phyloP scores from a whole-genome alignment of 2,888 invertebrate species.

The Caenorhabditis parvicauda region DNA sequence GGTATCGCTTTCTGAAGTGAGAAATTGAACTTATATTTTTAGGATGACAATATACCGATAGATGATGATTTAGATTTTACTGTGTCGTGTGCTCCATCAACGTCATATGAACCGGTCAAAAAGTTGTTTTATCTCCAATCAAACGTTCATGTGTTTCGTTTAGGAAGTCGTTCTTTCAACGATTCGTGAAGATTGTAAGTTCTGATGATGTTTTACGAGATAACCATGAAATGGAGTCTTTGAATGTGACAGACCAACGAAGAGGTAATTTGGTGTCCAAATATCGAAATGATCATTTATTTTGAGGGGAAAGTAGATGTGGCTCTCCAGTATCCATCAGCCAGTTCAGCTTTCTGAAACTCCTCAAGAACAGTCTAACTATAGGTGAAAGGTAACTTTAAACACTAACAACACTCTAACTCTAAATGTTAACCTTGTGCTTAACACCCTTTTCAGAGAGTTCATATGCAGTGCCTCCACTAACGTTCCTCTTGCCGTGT shows the following conservation, averaged over 20 bases:
- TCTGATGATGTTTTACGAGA: conserved; percentile 30
- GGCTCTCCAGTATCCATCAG: conserved; percentile 5
- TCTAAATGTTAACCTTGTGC: conserved; percentile 1
- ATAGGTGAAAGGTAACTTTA: conserved; percentile 27
- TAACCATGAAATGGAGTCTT: conserved; percentile 6
- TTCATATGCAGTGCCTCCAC: conserved; percentile 24
- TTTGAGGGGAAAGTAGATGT: not conserved
- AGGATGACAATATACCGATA: no score
- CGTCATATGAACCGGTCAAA: not conserved
- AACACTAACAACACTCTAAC: not conserved
- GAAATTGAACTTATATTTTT: no score
- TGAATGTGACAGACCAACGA: not conserved
- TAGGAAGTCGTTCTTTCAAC: conserved; percentile 13
- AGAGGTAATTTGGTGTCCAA: not conserved
- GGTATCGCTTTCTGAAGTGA: no score
- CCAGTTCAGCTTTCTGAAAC: conserved; percentile 27
- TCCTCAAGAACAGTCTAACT: conserved; percentile 26
- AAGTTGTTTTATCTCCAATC: not conserved
- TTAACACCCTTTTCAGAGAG: conserved; percentile 16
- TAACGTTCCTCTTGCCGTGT: conserved; percentile 22
- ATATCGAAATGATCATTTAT: no score
- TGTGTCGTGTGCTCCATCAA: no score
- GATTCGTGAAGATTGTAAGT: conserved; percentile 35
- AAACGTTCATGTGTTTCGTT: not conserved
- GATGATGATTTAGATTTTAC: no score